Evolutionary conservation across 2,888 invertebrate species (phyloP), one percentile per base, ranked within the genome.

Genomic region (Clivina fossor): DNA sequence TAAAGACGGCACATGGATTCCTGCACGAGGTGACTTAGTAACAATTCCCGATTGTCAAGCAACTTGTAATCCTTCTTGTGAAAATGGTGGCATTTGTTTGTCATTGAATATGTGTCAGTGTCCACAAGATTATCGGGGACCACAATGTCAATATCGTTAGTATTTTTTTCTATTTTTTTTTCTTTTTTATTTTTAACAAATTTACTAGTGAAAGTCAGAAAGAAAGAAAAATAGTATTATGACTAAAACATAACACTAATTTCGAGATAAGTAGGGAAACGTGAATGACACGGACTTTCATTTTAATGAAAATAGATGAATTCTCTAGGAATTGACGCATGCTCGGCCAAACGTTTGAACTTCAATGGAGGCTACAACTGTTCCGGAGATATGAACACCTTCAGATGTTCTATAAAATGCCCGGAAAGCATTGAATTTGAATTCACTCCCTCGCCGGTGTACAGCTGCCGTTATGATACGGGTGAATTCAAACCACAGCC

Each of bases 291-390:
- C n/a, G n/a, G n/a, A n/a, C n/a, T n/a, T n/a, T n/a, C n/a, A n/a
- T n/a, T n/a, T n/a, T n/a, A n/a, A n/a, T n/a, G n/a, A n/a, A n/a
- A n/a, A n/a, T n/a, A n/a, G n/a, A n/a, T n/a, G n/a, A n/a, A n/a
- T n/a, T n/a, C n/a, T n/a, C 3, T 64, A 87, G 87, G 78, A 43
- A 73, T 77, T 7, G 79, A 78, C 41, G 79, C 72, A 1, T 86
- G 88, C 62, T 78, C 78, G 60, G 72, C 80, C 1, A 77, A 79
- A 16, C 84, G 84, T 59, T 69, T 89, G 3, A 78, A 79, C 0
- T 90, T 90, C 70, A 90, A 90, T 71, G 92, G 90, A 9, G 85
- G 81, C 13, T 88, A 84, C 73, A 81, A 81, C 28, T 92, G 92
- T 67, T 77, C 77, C 1, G 85, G 84, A 1, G 78, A 82, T 62